Evolutionary conservation across 1,140 invertebrate genomes (phyloP).

Genomic region (Penaeus chinensis): DNA sequence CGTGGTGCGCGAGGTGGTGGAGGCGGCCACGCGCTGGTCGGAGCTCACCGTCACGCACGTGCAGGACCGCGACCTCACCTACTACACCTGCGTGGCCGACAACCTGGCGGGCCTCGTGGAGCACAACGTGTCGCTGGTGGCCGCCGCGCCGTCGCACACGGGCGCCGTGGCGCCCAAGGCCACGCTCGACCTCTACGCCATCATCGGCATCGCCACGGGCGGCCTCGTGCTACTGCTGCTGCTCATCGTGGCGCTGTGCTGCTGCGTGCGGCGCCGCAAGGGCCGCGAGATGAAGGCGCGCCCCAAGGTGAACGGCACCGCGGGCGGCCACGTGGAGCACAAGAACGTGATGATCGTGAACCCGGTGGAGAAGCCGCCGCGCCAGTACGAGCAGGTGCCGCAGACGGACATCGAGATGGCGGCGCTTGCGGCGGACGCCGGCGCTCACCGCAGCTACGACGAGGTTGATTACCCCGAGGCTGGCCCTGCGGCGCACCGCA

Average conservation of each 20-base stretch:
- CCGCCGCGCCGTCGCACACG: constrained; percentile 76
- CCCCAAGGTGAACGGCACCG: constrained; percentile 70
- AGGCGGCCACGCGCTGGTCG: constrained; percentile 74
- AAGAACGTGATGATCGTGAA: constrained; percentile 61
- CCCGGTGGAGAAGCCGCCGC: constrained; percentile 69
- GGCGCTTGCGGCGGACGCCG: constrained; percentile 27
- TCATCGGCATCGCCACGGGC: constrained; percentile 74
- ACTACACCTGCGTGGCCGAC: constrained; percentile 82
- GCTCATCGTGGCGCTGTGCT: constrained; percentile 64
- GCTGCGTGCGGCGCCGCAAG: constrained; percentile 64
- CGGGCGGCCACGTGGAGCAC: constrained; percentile 39
- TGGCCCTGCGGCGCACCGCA: constrained; percentile 25
- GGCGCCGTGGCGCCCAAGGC: constrained; percentile 74
- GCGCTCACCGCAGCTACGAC: constrained; percentile 59
- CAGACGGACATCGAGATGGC: constrained; percentile 66
- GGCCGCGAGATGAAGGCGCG: constrained; percentile 69
- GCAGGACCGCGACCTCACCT: constrained; percentile 80
- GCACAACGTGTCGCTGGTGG: constrained; percentile 77
- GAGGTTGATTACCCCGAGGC: constrained; percentile 60
- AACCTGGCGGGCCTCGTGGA: constrained; percentile 80
- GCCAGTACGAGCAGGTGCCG: constrained; percentile 66
- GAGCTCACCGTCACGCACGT: constrained; percentile 82
- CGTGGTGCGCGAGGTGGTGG: constrained; percentile 64
- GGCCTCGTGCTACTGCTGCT: constrained; percentile 67
- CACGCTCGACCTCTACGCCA: constrained; percentile 75